phyloP scores from a whole-genome alignment of 30 jellyfish, hydroid and myxozoan species.

The Pseudorhiza aurosa region DNA sequence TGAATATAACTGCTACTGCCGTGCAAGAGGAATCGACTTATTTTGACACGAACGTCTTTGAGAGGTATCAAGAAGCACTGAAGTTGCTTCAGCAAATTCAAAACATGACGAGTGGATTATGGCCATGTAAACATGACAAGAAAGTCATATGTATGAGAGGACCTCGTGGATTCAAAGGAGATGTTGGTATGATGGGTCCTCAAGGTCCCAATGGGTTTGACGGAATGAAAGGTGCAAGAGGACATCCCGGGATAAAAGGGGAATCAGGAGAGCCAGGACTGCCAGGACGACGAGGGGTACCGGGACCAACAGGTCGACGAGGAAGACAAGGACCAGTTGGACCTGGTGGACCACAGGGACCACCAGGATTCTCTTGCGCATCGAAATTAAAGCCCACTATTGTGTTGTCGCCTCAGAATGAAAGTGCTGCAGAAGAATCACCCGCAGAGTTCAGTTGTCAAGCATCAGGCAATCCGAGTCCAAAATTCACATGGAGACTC shows the following conservation, averaged over 20 bases:
- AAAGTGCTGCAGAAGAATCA: not conserved
- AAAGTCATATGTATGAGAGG: slow-evolving; percentile 8
- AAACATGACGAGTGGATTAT: not conserved
- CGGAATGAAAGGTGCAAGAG: not conserved
- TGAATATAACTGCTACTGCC: too few relatives aligned
- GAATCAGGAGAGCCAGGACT: not conserved
- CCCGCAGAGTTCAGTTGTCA: not conserved
- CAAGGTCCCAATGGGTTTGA: not conserved
- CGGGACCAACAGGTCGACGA: not conserved
- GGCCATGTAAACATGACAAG: not conserved
- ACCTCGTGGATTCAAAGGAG: slow-evolving; percentile 19
- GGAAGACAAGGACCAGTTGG: not conserved
- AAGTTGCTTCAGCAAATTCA: too few relatives aligned
- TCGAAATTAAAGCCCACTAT: not conserved
- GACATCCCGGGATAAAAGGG: not conserved
- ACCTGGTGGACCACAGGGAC: not conserved
- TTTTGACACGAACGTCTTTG: too few relatives aligned
- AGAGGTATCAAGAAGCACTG: too few relatives aligned
- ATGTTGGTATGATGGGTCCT: not conserved
- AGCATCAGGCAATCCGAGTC: not conserved
- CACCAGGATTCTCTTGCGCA: not conserved
- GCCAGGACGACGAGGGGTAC: not conserved
- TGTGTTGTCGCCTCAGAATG: not conserved
- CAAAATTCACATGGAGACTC: not conserved
- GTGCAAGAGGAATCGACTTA: too few relatives aligned